A percentile compares a stretch with the other conserved stretches of the same genome.
phyloP scores from a whole-genome alignment of 2,888 invertebrate genomes.

The Hirtodrosophila alboralis region DNA sequence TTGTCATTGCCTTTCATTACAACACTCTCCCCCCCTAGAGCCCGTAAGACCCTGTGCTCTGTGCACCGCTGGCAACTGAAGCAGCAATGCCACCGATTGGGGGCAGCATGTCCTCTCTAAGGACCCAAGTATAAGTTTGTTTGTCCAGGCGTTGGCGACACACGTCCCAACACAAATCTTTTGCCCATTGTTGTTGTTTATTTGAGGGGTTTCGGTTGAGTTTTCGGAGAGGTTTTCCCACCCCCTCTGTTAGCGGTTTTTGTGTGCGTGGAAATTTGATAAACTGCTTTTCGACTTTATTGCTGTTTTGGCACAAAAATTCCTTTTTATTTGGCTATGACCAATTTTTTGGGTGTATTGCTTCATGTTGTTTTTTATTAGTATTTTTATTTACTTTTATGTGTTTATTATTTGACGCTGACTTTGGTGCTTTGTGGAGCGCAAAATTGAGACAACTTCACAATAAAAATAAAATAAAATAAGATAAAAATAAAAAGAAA shows the following conservation, averaged over 20 bases:
- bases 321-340: slow-evolving; percentile 57
- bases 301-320: slow-evolving; percentile 72
- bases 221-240: slow-evolving; percentile 1
- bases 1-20: slow-evolving; percentile 34
- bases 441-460: slow-evolving; percentile 68
- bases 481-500: neutral
- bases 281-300: slow-evolving; percentile 80
- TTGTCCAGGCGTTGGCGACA: slow-evolving; percentile 49
- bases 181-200: slow-evolving; percentile 2
- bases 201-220: slow-evolving; percentile 11
- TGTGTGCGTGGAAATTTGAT: slow-evolving; percentile 71
- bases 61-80: neutral
- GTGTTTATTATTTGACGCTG: slow-evolving; percentile 75
- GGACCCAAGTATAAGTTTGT: slow-evolving; percentile 28
- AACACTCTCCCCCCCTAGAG: neutral
- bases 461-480: too few species aligned
- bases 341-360: slow-evolving; percentile 53
- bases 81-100: slow-evolving; percentile 14
- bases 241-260: neutral
- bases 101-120: slow-evolving; percentile 6
- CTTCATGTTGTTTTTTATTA: slow-evolving; percentile 48
- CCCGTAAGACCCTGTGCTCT: neutral
- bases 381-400: slow-evolving; percentile 78
- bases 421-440: slow-evolving; percentile 61
- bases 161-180: slow-evolving; percentile 56